Percentiles rank a stretch among this genome's conserved stretches.
These are phyloP conservation scores for Steromphala cineraria DNA, from an alignment of 2,888 invertebrate genomes.

Conservation along the genomic window DNA sequence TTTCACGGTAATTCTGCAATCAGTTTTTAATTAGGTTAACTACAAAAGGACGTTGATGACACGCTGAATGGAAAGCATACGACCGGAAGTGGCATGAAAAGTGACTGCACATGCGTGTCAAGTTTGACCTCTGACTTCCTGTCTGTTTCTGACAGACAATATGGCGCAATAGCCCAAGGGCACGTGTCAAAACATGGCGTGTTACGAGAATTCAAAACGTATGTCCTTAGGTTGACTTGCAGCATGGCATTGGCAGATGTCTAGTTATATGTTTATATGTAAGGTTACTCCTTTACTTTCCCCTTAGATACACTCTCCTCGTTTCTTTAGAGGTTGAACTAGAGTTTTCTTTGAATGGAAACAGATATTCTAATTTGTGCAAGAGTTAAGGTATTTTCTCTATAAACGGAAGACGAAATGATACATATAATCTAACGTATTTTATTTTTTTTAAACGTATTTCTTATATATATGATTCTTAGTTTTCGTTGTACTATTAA, in stretches of 20 bases:
- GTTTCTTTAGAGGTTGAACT: no score
- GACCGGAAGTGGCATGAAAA: neutral
- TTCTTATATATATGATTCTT: no score
- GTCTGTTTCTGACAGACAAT: neutral
- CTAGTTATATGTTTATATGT: neutral
- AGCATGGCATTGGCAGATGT: neutral
- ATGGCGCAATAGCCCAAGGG: neutral
- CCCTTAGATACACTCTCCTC: no score
- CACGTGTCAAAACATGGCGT: neutral
- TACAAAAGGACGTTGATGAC: conserved; percentile 2
- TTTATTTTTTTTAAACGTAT: no score
- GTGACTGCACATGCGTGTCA: neutral
- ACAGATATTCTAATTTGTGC: no score
- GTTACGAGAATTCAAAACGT: neutral
- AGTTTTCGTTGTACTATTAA: no score
- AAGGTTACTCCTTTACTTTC: no score
- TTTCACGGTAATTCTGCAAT: neutral
- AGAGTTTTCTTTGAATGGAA: no score
- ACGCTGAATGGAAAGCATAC: neutral
- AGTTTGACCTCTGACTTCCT: neutral
- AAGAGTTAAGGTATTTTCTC: no score
- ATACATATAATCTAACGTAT: no score
- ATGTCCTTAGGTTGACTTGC: neutral
- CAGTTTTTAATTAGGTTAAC: neutral
- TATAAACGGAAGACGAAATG: no score